A percentile compares a stretch with the other conserved stretches of the same genome.
Conservation (phyloP, 2,797 vertebrate species). For the Bufotes viridis region DNA sequence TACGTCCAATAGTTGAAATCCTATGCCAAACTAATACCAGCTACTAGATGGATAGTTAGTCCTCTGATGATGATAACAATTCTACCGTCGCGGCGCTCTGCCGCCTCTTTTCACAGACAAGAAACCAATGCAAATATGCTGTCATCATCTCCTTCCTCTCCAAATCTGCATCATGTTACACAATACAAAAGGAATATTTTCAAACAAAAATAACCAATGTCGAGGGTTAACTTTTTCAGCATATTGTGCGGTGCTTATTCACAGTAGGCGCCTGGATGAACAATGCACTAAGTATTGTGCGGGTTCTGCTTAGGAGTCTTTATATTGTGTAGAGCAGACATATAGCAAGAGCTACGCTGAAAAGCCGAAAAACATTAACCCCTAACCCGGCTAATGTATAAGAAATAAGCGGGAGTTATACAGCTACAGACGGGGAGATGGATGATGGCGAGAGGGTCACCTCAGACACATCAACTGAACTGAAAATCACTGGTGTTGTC, state of each 20-base stretch:
- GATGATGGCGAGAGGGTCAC: background rate
- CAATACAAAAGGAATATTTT: slow-evolving; percentile 28
- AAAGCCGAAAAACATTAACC: slow-evolving; percentile 48
- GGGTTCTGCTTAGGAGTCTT: background rate
- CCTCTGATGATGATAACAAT: background rate
- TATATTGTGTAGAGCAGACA: slow-evolving; percentile 28
- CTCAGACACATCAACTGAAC: background rate
- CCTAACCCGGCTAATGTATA: slow-evolving; percentile 35
- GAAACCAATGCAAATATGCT: background rate
- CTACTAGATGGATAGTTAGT: background rate
- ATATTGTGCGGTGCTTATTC: background rate
- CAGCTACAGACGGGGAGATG: slow-evolving; percentile 25
- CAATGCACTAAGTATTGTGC: slow-evolving; percentile 16
- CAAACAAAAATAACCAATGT: slow-evolving; percentile 31
- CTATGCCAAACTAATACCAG: background rate
- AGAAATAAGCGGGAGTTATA: slow-evolving; percentile 39
- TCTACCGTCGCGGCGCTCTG: background rate
- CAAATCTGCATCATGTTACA: background rate
- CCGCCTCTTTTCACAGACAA: background rate
- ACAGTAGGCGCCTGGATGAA: slow-evolving; percentile 33
- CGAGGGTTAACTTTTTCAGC: slow-evolving; percentile 30
- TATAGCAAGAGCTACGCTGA: background rate
- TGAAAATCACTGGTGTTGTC: slow-evolving; percentile 18
- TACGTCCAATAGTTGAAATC: no score
- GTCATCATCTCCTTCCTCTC: background rate